These are phyloP conservation scores for Gymnosoma rotundatum DNA, from an alignment of 2,888 invertebrate genomes.

Conservation along the genomic window DNA sequence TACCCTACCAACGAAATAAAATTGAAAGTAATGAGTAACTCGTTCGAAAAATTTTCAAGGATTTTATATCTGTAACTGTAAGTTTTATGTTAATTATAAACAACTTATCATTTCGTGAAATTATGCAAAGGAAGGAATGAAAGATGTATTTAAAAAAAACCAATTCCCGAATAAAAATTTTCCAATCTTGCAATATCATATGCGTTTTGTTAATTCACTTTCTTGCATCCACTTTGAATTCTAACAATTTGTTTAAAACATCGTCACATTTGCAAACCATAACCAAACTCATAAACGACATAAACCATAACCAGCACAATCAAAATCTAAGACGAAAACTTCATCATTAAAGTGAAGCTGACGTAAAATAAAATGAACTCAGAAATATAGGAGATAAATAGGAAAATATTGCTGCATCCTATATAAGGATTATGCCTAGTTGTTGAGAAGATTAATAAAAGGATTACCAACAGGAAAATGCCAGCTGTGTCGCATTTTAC, in stretches of 20 bases:
- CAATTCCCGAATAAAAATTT: too few relatives aligned
- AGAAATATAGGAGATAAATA: constrained; percentile 22
- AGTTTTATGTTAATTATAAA: too few relatives aligned
- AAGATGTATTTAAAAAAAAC: too few relatives aligned
- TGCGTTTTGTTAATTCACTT: neutral
- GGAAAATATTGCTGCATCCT: constrained; percentile 16
- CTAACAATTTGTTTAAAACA: constrained; percentile 6
- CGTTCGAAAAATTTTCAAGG: too few relatives aligned
- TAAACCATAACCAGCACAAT: constrained; percentile 6
- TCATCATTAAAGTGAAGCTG: neutral
- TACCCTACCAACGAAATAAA: too few relatives aligned
- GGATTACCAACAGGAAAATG: constrained; percentile 63
- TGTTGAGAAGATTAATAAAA: constrained; percentile 68
- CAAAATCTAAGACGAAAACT: constrained; percentile 12
- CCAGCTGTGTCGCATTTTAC: constrained; percentile 67
- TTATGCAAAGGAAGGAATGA: too few relatives aligned
- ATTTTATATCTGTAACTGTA: too few relatives aligned
- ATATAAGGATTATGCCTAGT: constrained; percentile 64
- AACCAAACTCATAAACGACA: neutral
- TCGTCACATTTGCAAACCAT: neutral
- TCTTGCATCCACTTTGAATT: neutral
- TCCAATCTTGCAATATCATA: neutral
- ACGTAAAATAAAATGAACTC: constrained; percentile 1
- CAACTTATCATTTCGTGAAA: too few relatives aligned
- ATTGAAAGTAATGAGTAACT: too few relatives aligned